phyloP scores from a whole-genome alignment of 2,888 invertebrate species.

The Tryphoninae sp. region DNA sequence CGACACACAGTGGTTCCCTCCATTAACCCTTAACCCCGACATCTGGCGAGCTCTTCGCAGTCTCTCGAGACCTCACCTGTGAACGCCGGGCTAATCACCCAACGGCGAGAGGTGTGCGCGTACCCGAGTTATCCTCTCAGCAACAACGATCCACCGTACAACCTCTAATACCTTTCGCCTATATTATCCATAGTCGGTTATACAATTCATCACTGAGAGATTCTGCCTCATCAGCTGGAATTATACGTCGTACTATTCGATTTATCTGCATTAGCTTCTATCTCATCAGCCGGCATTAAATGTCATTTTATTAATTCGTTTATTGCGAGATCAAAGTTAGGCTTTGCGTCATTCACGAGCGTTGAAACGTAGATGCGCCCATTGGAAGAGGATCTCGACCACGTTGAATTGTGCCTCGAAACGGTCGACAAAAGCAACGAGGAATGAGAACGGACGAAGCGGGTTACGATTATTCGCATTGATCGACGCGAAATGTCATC shows the following conservation, averaged over 20 bases:
- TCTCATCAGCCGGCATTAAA: slow-evolving; percentile 9
- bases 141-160: slow-evolving; percentile 1
- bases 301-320: not conserved
- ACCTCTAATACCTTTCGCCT: no score
- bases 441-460: slow-evolving; percentile 26
- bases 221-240: not conserved
- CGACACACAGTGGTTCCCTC: slow-evolving; percentile 22
- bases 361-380: no score
- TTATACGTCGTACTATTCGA: not conserved
- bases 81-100: slow-evolving; percentile 52
- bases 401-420: not conserved
- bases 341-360: not conserved
- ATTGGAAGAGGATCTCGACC: slow-evolving; percentile 8
- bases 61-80: slow-evolving; percentile 57
- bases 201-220: not conserved
- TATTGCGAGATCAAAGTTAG: slow-evolving; percentile 1
- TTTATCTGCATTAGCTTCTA: slow-evolving; percentile 8
- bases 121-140: slow-evolving; percentile 11
- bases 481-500: slow-evolving; percentile 34
- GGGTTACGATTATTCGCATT: slow-evolving; percentile 10
- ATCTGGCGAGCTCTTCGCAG: slow-evolving; percentile 19
- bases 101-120: slow-evolving; percentile 26
- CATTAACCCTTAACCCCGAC: slow-evolving; percentile 58
- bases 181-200: no score
- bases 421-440: not conserved